Conservation (phyloP, 2,797 vertebrate species). For the Melanotaenia nigrans region DNA sequence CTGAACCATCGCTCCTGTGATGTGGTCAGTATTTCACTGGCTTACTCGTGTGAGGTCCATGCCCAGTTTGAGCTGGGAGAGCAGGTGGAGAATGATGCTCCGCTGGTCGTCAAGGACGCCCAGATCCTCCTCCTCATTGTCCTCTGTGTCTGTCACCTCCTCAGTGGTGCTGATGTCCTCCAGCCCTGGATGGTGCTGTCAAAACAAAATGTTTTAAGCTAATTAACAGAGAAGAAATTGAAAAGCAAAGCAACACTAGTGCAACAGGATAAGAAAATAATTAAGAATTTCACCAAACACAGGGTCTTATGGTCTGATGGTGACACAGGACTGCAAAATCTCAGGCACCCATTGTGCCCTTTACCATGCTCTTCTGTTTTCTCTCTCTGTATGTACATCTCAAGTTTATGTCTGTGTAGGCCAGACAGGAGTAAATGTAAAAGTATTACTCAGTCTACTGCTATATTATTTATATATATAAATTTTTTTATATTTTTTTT, state of each 20-base stretch:
- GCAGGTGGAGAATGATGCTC: slow-evolving; percentile 94
- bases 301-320: too few relatives aligned
- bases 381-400: too few relatives aligned
- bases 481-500: too few relatives aligned
- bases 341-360: too few relatives aligned
- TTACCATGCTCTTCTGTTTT: too few relatives aligned
- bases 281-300: too few relatives aligned
- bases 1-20: too few relatives aligned
- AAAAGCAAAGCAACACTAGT: background rate
- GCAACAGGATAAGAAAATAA: too few relatives aligned
- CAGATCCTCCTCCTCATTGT: slow-evolving; percentile 90
- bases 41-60: slow-evolving; percentile 96
- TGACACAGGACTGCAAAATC: too few relatives aligned
- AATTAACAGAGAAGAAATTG: background rate
- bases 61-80: slow-evolving; percentile 96
- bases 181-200: slow-evolving; percentile 75
- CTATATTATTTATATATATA: too few relatives aligned
- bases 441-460: too few relatives aligned
- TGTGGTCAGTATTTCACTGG: background rate
- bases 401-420: background rate
- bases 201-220: background rate
- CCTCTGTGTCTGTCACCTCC: slow-evolving; percentile 92
- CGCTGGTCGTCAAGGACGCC: slow-evolving; percentile 95
- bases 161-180: slow-evolving; percentile 87
- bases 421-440: too few relatives aligned